Evolutionary conservation across 2,797 vertebrate genomes (phyloP).

Genomic region (Falco novaeseelandiae): DNA sequence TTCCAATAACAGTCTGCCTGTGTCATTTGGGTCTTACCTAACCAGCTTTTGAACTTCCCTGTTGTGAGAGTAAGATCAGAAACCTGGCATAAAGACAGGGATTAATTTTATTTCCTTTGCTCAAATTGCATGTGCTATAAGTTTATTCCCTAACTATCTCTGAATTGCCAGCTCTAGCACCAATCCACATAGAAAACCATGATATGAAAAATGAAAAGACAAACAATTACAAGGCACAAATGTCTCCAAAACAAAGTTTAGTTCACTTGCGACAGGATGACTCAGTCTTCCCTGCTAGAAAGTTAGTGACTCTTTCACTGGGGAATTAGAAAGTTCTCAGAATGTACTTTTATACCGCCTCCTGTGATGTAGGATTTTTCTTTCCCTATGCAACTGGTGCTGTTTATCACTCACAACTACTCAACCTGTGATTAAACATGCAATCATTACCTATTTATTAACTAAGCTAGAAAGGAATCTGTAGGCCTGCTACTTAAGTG

Average conservation of each 20-base stretch:
- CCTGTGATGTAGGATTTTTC: not conserved
- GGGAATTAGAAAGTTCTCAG: not conserved
- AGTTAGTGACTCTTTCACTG: not conserved
- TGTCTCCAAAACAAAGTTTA: slow-evolving; percentile 26
- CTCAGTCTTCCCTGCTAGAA: slow-evolving; percentile 5
- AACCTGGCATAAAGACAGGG: not conserved
- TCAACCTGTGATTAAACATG: slow-evolving; percentile 17
- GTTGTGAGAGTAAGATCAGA: not conserved
- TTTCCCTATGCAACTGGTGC: not conserved
- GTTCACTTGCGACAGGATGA: not conserved
- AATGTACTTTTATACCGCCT: slow-evolving; percentile 8
- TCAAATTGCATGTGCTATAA: not conserved
- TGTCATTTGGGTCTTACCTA: not conserved
- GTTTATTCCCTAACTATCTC: not conserved
- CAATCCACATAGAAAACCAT: not conserved
- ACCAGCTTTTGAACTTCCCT: not conserved
- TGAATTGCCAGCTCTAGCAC: not conserved
- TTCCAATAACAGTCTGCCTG: not conserved
- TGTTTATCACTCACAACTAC: slow-evolving; percentile 22
- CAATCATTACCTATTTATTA: slow-evolving; percentile 50
- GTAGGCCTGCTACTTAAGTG: not conserved
- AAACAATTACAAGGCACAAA: not conserved
- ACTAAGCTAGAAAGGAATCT: slow-evolving; percentile 57
- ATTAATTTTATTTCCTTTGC: not conserved
- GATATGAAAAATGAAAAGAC: not conserved